These are phyloP conservation scores for Lamellibrachia luymesi DNA, from an alignment of 1,140 invertebrate genomes.

Conservation along the genomic window DNA sequence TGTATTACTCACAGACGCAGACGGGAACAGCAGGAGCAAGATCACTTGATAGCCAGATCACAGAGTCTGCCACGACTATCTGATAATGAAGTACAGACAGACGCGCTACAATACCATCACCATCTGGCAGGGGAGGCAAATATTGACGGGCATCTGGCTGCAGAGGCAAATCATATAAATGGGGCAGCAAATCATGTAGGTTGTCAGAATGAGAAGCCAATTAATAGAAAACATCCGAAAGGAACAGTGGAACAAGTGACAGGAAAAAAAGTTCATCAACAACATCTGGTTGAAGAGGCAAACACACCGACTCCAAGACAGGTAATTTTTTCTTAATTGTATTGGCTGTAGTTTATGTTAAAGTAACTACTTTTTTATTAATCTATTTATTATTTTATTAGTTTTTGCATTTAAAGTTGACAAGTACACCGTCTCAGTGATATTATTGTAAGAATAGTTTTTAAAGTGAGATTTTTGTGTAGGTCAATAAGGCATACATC, in stretches of 20 bases:
- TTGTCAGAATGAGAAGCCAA: neutral
- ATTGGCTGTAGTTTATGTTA: neutral
- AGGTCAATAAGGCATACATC: no score
- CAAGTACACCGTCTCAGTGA: no score
- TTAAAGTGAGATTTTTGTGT: no score
- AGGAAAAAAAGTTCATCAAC: neutral
- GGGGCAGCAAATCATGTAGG: neutral
- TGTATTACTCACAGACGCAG: neutral
- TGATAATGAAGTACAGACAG: slow-evolving; percentile 15
- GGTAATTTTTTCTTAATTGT: neutral
- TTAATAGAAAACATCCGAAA: neutral
- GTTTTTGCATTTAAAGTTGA: no score
- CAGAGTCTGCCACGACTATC: slow-evolving; percentile 14
- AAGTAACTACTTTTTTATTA: no score
- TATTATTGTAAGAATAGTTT: no score
- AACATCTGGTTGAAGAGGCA: neutral
- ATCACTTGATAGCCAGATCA: slow-evolving; percentile 13
- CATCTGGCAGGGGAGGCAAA: neutral
- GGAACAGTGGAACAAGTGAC: neutral
- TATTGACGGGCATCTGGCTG: neutral
- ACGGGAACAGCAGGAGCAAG: slow-evolving; percentile 16
- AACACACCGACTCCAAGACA: neutral
- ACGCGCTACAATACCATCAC: neutral
- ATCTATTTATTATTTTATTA: no score
- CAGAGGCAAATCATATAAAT: slow-evolving; percentile 8